Evolutionary conservation across 2,888 invertebrate species (phyloP), one percentile per base, ranked within the genome.

Genomic region (Myathropa florea): DNA sequence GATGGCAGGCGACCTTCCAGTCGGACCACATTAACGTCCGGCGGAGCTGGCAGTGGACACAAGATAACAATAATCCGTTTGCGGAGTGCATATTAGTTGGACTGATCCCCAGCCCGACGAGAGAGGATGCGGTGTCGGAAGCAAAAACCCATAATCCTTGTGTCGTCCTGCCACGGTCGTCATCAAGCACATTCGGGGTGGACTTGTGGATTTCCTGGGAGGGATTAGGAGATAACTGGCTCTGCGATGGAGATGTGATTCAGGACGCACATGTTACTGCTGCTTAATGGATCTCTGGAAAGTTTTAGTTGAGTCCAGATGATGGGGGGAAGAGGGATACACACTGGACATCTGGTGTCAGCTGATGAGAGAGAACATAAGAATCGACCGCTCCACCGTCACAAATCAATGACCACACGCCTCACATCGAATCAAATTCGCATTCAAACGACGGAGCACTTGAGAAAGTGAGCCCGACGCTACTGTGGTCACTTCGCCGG

Each of bases 221-320:
- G n/a, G 65, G 75, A 75, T 75, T 75, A 65, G 18, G 30, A 64
- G 55, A 63, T 63, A 64, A 57, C 28, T 26, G 18, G 36, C 64
- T 75, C 23, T 12, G 10, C 36, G 12, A 14, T 53, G 12, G 46
- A 46, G 6, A 53, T n/a, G 18, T 23, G 14, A 26, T 4, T 14
- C 26, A 7, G 26, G 14, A 14, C 24, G n/a, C 39, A 59, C 24
- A 28, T 14, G 24, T 24, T 2, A 23, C 12, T 55, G 23, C 1
- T 23, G 53, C n/a, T 63, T 36, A 73, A 64, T 39, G 39, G 39
- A 39, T 4, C 39, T 39, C 39, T 4, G 39, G 39, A n/a, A 39
- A n/a, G n/a, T 0, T n/a, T 1, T 4, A 6, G 28, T n/a, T 6
- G 7, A 9, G 33, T 33, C 33, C 2, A 33, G 9, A 4, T 7